Conservation (phyloP, 2,888 invertebrate genomes). For the Scaptomyza caliginosa region DNA sequence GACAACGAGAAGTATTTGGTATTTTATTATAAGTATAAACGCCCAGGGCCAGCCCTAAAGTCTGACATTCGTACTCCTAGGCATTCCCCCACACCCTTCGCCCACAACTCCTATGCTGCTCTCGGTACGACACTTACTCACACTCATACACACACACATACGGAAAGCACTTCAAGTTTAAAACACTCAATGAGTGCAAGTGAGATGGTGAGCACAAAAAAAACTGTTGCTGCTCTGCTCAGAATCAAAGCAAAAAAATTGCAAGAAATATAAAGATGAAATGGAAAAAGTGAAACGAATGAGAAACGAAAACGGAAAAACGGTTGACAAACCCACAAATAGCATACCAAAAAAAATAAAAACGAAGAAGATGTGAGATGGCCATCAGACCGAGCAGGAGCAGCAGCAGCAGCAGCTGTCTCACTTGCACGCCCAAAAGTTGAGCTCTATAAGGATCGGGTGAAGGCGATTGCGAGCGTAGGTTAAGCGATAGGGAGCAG, state of each 20-base stretch:
- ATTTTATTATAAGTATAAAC: slow-evolving; percentile 70
- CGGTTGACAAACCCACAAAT: slow-evolving; percentile 77
- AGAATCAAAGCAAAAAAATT: slow-evolving; percentile 63
- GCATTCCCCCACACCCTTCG: background rate
- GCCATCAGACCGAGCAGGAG: slow-evolving; percentile 44
- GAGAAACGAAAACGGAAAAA: slow-evolving; percentile 65
- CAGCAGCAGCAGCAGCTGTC: slow-evolving; percentile 56
- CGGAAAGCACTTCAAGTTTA: slow-evolving; percentile 36
- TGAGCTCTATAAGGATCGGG: slow-evolving; percentile 52
- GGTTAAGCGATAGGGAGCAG: slow-evolving; percentile 2
- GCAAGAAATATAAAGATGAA: slow-evolving; percentile 67
- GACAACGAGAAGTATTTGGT: slow-evolving; percentile 71
- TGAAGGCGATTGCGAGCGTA: slow-evolving; percentile 15
- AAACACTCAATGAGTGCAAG: slow-evolving; percentile 31
- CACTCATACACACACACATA: slow-evolving; percentile 4
- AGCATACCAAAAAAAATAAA: slow-evolving; percentile 44
- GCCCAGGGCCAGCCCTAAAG: slow-evolving; percentile 69
- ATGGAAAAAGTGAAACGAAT: slow-evolving; percentile 65
- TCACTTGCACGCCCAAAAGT: slow-evolving; percentile 56
- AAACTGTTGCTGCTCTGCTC: slow-evolving; percentile 51
- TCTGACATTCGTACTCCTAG: slow-evolving; percentile 48
- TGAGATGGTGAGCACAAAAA: slow-evolving; percentile 13
- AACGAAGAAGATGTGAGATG: slow-evolving; percentile 40
- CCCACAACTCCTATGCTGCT: slow-evolving; percentile 1
- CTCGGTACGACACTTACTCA: slow-evolving; percentile 1